Conservation (phyloP, 2,888 invertebrate genomes). For the Erebia ligea region DNA sequence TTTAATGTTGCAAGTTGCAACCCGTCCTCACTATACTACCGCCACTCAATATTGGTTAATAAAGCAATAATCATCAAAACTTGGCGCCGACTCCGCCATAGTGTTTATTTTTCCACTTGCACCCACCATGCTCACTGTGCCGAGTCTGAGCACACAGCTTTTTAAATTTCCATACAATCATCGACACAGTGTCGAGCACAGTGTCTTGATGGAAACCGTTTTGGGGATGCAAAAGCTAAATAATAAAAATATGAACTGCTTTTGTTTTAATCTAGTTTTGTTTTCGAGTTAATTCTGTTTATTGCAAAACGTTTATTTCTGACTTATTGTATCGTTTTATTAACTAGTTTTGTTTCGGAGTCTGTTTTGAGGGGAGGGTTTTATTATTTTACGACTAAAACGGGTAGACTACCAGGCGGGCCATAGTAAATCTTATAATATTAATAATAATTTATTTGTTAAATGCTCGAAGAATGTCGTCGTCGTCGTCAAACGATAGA, state of each 20-base stretch:
- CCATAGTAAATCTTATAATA: neutral
- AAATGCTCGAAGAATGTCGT: no score
- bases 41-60: slow-evolving; percentile 81
- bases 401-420: slow-evolving; percentile 6
- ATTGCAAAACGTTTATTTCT: slow-evolving; percentile 52
- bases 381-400: slow-evolving; percentile 7
- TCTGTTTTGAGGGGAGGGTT: slow-evolving; percentile 18
- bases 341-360: slow-evolving; percentile 61
- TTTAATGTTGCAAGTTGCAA: slow-evolving; percentile 39
- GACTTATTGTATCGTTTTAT: slow-evolving; percentile 77
- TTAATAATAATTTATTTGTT: no score
- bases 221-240: slow-evolving; percentile 31
- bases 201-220: slow-evolving; percentile 40
- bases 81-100: slow-evolving; percentile 64
- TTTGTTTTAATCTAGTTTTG: slow-evolving; percentile 57
- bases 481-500: no score
- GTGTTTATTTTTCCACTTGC: slow-evolving; percentile 43
- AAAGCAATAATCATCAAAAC: slow-evolving; percentile 81
- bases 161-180: slow-evolving; percentile 21
- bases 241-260: slow-evolving; percentile 51
- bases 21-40: slow-evolving; percentile 47
- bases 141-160: slow-evolving; percentile 19
- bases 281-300: slow-evolving; percentile 57
- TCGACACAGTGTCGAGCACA: slow-evolving; percentile 36
- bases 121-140: slow-evolving; percentile 24